Evolutionary conservation across 2,888 invertebrate genomes (phyloP), one percentile per base, ranked within the genome.

Genomic region (Drosophila yooni): DNA sequence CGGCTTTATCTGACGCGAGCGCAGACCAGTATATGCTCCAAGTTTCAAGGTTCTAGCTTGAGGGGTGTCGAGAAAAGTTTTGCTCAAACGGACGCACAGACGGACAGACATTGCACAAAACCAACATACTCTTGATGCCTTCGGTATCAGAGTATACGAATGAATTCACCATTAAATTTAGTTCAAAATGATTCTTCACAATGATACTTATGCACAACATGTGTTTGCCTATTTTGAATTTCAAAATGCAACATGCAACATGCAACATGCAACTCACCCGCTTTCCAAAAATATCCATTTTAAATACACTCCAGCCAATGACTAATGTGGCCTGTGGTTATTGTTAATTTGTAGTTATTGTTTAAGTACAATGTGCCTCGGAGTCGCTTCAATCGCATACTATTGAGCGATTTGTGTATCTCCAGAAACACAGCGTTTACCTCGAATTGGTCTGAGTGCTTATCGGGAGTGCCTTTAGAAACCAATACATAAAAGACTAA

Each of bases 251-350:
- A 29, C 4, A 18, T 40, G 18, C 15, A 50, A 29, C 4, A 18
- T 40, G 18, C n/a, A 18, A n/a, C n/a, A 18, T 50, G n/a, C 27
- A 65, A 90, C 91, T 91, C 61, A 91, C 91, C 91, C 80, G 77
- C 58, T 83, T 89, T 18, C 56, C 58, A 6, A 21, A 80, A 51
- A 27, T 64, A 21, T 75, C 83, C 79, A 89, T 85, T 8, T 40
- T 48, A 38, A 6, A 60, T 18, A 25, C 27, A 63, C 27, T 65
- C 38, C 58, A 25, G 50, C 43, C 27, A 31, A 48, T 38, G n/a
- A 53, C 29, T 34, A 51, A 34, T 36, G 11, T 18, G 25, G 34
- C 48, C 34, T 7, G 43, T 33, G 6, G 33, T 31, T 6, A 13
- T 27, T n/a, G 25, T 13, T 53, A 36, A n/a, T 53, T n/a, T 6